Evolutionary conservation across 1,140 invertebrate species (phyloP), one percentile per base, ranked within the genome.

Genomic region (Thaumetopoea pityocampa): DNA sequence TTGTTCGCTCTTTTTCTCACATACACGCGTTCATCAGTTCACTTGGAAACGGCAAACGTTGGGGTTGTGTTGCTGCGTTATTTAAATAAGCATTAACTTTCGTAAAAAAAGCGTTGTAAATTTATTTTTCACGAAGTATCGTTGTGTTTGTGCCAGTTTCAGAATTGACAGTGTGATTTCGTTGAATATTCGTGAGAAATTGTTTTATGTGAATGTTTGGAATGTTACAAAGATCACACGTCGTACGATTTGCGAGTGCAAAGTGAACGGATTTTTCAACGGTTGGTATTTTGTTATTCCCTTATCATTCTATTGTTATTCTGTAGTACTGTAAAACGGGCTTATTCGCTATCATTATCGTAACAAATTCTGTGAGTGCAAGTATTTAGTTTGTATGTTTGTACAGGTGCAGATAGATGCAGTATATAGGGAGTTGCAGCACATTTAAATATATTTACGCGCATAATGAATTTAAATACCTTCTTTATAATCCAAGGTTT

Each of bases 81-180:
- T 15, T 7, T 14, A 64, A 37, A 30, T 46, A 35, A 62, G 66
- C 54, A 51, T 56, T 58, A 76, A 74, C 72, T 80, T 80, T 77
- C 76, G 76, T 76, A 65, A 61, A 65, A 71, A 69, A 67, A n/a
- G 62, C 57, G 37, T 53, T 52, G 45, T 52, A 45, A 62, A 58
- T 60, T 65, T 51, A 63, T 67, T 65, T 62, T 62, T 55, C 48
- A 14, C 19, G 30, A 33, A 65, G 62, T 70, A 59, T 51, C 43
- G 38, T 34, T 51, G 61, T 65, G 58, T 54, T 55, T 56, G 51
- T 26, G 33, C 40, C 19, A 49, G 56, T 70, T 64, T 65, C 53
- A 52, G 53, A 51, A 45, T 45, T 47, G 62, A 55, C 58, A 53
- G 29, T 61, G 64, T 64, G 50, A 29, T 38, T 35, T 28, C 6